Evolutionary conservation across 2,113 vertebrate genomes (phyloP).

Genomic region (Epinephelus moara): DNA sequence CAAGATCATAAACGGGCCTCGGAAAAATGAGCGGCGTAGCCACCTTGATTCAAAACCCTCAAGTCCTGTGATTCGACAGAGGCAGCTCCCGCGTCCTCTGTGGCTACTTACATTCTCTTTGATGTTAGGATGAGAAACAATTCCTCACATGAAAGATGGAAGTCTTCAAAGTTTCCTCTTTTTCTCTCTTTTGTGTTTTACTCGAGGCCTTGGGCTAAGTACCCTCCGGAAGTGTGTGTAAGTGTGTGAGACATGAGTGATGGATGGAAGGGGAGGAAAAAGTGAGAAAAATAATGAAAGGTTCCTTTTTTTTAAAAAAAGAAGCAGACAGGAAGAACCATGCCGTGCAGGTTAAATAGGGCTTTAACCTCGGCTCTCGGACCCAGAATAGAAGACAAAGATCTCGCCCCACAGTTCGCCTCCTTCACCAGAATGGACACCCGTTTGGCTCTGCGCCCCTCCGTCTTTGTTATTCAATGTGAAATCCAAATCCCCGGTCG

Average conservation of each 20-base stretch:
- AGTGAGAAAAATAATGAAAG: conserved; percentile 38
- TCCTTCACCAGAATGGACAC: conserved; percentile 37
- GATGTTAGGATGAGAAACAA: conserved; percentile 84
- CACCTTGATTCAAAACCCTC: conserved; percentile 58
- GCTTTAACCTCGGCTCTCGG: conserved; percentile 51
- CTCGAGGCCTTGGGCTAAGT: conserved; percentile 69
- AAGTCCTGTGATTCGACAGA: conserved; percentile 63
- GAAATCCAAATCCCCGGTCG: conserved; percentile 45
- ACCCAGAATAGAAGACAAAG: conserved; percentile 52
- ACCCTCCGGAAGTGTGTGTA: conserved; percentile 40
- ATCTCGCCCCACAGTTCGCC: conserved; percentile 24
- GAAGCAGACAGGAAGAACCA: conserved; percentile 41
- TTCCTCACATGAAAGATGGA: conserved; percentile 80
- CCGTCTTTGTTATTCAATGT: conserved; percentile 50
- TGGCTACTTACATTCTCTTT: conserved; percentile 68
- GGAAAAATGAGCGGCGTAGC: conserved; percentile 35
- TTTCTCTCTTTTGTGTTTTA: conserved; percentile 45
- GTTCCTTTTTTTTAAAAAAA: conserved; percentile 9
- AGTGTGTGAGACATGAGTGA: conserved; percentile 40
- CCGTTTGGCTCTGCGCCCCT: conserved; percentile 44
- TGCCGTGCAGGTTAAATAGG: conserved; percentile 65
- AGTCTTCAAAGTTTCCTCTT: conserved; percentile 74
- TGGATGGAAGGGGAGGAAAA: conserved; percentile 40
- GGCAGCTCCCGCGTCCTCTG: conserved; percentile 63
- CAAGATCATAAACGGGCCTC: conserved; percentile 35